Evolutionary conservation across 2,888 invertebrate species (phyloP), one percentile per base, ranked within the genome.

Genomic region (Uloborus plumipes): DNA sequence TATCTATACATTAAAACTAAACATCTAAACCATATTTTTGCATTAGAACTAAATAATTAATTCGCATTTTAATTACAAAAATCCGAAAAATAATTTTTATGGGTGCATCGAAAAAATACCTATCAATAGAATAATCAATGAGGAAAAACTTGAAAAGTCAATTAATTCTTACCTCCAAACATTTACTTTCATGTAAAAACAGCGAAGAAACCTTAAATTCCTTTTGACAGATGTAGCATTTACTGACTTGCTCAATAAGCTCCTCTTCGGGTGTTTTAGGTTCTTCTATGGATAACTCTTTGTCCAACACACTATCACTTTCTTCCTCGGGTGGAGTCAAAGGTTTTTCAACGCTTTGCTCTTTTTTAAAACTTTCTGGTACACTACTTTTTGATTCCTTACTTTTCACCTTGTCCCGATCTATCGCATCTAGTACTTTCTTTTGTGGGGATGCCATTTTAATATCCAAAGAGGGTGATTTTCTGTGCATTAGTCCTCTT

Each of bases 171-270:
- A 83, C 83, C 77, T 77, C 83, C 22, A 83, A 77, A 87, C 93
- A 93, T 87, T 92, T 92, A 0, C 93, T 92, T 87, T 93, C 93
- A 87, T 93, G 93, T 84, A 93, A 91, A 9, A 91, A 90, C 84
- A 93, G 91, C 18, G 92, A 92, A 62, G 92, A 91, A 6, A 92
- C 91, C 7, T 93, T 93, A 88, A 93, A 93, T 87, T 93, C 92
- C 73, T 93, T 89, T 4, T 92, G 92, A 87, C 93, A 93, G 72
- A 93, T 90, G 87, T 92, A 93, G 87, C 93, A 82, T 9, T 59
- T 22, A 22, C 72, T 82, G n/a, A 50, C 16, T 16, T 39, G 49
- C n/a, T 74, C 80, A n/a, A 65, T 11, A 6, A 78, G 18, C 13
- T 79, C 67, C 7, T 62, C 49, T 16, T 47, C 18, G 26, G 62